Conservation (phyloP, 1,140 invertebrate genomes). For the Diprion similis region DNA sequence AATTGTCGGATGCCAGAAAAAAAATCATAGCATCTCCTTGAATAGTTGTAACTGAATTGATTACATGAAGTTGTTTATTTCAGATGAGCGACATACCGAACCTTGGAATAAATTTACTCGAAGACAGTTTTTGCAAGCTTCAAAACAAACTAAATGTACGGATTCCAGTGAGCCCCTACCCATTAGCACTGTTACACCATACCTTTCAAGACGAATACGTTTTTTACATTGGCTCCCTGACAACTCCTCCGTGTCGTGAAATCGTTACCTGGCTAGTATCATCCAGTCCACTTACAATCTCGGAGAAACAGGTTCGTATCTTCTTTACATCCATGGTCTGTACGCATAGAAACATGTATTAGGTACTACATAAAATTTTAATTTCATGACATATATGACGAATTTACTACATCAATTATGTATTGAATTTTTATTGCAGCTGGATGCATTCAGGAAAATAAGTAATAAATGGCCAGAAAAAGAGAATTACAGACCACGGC, state of each 20-base stretch:
- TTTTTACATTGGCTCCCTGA: slow-evolving; percentile 73
- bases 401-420: too few species aligned
- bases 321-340: too few species aligned
- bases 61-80: background rate
- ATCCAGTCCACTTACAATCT: slow-evolving; percentile 64
- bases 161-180: slow-evolving; percentile 22
- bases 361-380: too few species aligned
- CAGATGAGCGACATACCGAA: slow-evolving; percentile 32
- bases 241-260: slow-evolving; percentile 75
- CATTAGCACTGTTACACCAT: slow-evolving; percentile 29
- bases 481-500: slow-evolving; percentile 75
- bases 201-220: slow-evolving; percentile 47
- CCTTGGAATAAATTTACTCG: slow-evolving; percentile 24
- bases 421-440: slow-evolving; percentile 58
- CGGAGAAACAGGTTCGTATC: slow-evolving; percentile 61
- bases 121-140: slow-evolving; percentile 23
- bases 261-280: slow-evolving; percentile 75
- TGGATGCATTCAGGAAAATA: slow-evolving; percentile 68
- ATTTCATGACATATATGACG: too few species aligned
- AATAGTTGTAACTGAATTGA: too few species aligned
- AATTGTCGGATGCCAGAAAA: too few species aligned
- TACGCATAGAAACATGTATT: too few species aligned
- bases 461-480: slow-evolving; percentile 68
- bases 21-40: too few species aligned
- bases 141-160: slow-evolving; percentile 22